Evolutionary conservation across 2,797 vertebrate genomes (phyloP), one percentile per base, ranked within the genome.

Genomic region (Tympanoctomys barrerae): DNA sequence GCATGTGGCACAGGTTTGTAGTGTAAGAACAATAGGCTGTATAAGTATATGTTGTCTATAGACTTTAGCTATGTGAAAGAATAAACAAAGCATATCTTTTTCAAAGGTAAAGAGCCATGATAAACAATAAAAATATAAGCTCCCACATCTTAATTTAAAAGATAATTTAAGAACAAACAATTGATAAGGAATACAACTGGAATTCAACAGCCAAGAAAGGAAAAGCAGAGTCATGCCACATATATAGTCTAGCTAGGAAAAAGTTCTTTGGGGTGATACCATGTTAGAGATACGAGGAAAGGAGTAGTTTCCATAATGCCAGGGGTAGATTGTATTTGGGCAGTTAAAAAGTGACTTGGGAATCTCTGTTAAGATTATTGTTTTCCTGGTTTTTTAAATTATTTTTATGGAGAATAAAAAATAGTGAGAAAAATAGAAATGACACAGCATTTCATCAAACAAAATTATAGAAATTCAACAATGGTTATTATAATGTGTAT

Each of bases 131-230:
- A 68, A 89, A 93, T 31, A 21, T 2, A 21, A 7, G 11, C 9
- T 10, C 31, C 84, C 73, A 61, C 4, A 31, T 70, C 24, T 80
- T 94, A 80, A 87, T 89, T 79, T 93, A 79, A 82, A 94, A 96
- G 26, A 22, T 42, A 87, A 49, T 77, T 5, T 33, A 42, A 59
- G 24, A 77, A 77, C 31, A 70, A 71, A 77, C 39, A 77, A 70
- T 73, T 80, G 31, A 46, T 71, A 26, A 79, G 18, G 9, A 90
- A 71, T 73, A 31, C 12, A 71, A 49, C 87, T 94, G 9, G 66
- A 71, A 61, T 66, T 33, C 7, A 49, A 78, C 80, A 46, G 1
- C 1, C 73, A 61, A 57, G 52, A 83, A 87, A 78, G 54, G n/a
- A 91, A 95, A 73, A 46, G 31, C 4, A 28, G 70, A 85, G 52